Conservation (phyloP, 2,797 vertebrate genomes). For the Cryptoprocta ferox region DNA sequence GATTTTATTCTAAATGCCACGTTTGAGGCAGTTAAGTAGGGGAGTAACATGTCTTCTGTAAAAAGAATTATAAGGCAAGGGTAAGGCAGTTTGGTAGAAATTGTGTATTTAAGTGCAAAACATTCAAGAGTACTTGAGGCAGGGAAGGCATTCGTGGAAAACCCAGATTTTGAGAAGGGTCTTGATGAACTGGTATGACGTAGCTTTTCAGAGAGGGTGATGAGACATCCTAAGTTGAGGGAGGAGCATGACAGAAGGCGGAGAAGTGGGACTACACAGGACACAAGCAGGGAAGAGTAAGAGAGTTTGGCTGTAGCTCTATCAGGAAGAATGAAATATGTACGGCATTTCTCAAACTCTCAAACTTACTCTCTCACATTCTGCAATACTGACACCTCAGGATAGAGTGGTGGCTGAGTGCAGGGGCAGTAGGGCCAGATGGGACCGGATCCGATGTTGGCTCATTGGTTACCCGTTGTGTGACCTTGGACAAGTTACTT, state of each 20-base stretch:
- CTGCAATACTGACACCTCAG: neutral
- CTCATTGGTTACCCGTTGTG: neutral
- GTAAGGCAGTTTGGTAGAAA: neutral
- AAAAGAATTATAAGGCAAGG: conserved; percentile 11
- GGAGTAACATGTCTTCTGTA: neutral
- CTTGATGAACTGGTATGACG: neutral
- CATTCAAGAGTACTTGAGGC: neutral
- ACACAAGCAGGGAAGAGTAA: neutral
- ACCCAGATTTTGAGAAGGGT: neutral
- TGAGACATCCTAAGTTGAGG: neutral
- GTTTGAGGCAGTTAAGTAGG: neutral
- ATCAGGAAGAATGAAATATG: neutral
- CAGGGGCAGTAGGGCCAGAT: neutral
- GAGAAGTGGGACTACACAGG: neutral
- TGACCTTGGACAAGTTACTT: neutral
- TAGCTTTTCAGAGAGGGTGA: neutral
- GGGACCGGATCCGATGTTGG: neutral
- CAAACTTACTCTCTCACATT: neutral
- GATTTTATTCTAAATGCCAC: neutral
- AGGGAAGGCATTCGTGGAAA: conserved; percentile 2
- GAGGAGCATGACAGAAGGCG: neutral
- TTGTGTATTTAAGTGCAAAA: neutral
- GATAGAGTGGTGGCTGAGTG: too few relatives aligned
- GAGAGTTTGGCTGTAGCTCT: neutral
- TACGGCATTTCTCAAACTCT: neutral